Conservation (phyloP, 1,140 invertebrate genomes). For the Leptonema lineaticorne region DNA sequence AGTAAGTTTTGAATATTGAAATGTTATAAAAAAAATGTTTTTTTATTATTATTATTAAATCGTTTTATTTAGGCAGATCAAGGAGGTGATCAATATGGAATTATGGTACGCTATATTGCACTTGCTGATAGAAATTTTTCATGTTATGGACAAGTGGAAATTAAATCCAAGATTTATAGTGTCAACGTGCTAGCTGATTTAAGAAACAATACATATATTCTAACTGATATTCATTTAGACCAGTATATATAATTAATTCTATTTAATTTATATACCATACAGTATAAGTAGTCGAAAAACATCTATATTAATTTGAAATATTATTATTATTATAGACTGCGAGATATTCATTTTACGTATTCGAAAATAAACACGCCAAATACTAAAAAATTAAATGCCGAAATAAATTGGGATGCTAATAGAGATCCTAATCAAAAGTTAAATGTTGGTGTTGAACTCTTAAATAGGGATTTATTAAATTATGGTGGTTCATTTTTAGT, state of each 20-base stretch:
- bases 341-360: conserved; percentile 70
- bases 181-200: conserved; percentile 54
- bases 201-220: conserved; percentile 53
- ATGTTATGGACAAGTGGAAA: conserved; percentile 63
- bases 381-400: conserved; percentile 65
- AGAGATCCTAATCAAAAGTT: conserved; percentile 73
- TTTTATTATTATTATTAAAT: conserved; percentile 12
- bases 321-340: conserved; percentile 56
- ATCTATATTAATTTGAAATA: conserved; percentile 13
- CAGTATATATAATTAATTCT: conserved; percentile 61
- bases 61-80: conserved; percentile 61
- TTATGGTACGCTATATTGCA: conserved; percentile 60
- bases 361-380: conserved; percentile 58
- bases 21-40: background rate
- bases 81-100: conserved; percentile 61
- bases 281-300: conserved; percentile 4
- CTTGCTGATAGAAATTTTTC: conserved; percentile 59
- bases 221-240: conserved; percentile 70
- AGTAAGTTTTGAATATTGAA: conserved; percentile 44
- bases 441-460: conserved; percentile 56
- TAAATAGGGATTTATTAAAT: conserved; percentile 57
- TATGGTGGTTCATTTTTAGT: conserved; percentile 62
- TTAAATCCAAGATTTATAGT: conserved; percentile 66
- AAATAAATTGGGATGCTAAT: conserved; percentile 81
- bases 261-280: background rate